Conservation (phyloP, 2,888 invertebrate species). For the Tenthredo livida region DNA sequence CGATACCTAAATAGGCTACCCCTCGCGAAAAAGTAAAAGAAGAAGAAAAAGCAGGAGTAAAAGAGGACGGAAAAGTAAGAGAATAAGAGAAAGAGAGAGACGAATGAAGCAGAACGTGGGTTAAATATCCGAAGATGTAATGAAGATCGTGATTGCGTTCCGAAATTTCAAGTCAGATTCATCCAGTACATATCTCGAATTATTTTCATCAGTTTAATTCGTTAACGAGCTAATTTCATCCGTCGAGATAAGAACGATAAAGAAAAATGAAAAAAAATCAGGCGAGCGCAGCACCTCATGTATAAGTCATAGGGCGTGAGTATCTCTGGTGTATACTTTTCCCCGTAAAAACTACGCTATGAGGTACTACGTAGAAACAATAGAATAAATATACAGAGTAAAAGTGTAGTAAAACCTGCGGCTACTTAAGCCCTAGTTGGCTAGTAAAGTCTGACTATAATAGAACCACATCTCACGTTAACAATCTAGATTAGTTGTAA, state of each 20-base stretch:
- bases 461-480: conserved; percentile 19
- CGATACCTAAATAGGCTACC: conserved; percentile 29
- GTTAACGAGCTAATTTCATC: not conserved
- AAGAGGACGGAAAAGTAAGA: not conserved
- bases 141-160: not conserved
- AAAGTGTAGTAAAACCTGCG: not conserved
- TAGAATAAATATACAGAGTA: conserved; percentile 3
- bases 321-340: not conserved
- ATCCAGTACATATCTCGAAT: not conserved
- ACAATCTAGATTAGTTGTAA: conserved; percentile 26
- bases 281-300: not conserved
- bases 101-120: not conserved
- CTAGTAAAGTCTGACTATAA: not conserved
- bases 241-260: not conserved
- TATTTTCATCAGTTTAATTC: not conserved
- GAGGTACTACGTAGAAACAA: not conserved
- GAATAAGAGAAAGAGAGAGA: not conserved
- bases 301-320: not conserved
- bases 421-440: not conserved
- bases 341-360: not conserved
- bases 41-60: not conserved
- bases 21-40: not conserved
- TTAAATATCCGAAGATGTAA: not conserved
- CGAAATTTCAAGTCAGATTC: not conserved
- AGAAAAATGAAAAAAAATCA: not conserved